Conservation (phyloP, 2,113 vertebrate species). For the Phaethornis superciliosus region DNA sequence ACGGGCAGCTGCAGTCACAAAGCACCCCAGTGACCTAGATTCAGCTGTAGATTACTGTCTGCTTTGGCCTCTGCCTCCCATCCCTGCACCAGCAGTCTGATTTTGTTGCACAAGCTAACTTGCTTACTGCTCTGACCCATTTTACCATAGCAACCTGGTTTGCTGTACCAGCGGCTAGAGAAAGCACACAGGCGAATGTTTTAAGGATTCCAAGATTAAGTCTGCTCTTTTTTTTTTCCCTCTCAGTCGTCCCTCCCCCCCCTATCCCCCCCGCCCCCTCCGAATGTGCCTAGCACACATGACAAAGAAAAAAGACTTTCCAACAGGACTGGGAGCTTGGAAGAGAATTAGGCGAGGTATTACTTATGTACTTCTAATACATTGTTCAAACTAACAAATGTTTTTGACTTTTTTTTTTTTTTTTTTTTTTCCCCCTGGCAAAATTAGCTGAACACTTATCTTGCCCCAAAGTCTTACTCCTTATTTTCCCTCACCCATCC, state of each 20-base stretch:
- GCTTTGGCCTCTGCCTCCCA: constrained; percentile 68
- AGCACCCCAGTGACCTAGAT: constrained; percentile 91
- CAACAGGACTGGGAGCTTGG: constrained; percentile 25
- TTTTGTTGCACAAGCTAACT: constrained; percentile 79
- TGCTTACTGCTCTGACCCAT: constrained; percentile 83
- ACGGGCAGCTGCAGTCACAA: constrained; percentile 77
- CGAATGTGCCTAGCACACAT: constrained; percentile 35
- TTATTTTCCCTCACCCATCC: not conserved
- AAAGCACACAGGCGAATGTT: constrained; percentile 58
- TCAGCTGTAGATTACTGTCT: constrained; percentile 82
- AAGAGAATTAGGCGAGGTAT: constrained; percentile 43
- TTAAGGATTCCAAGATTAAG: constrained; percentile 73
- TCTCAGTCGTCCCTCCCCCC: too few relatives aligned
- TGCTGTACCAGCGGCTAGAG: constrained; percentile 58
- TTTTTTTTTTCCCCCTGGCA: not conserved
- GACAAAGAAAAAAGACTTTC: constrained; percentile 20
- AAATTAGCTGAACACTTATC: constrained; percentile 29
- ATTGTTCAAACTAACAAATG: not conserved
- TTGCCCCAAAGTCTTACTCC: not conserved
- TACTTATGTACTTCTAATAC: constrained; percentile 1
- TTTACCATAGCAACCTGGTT: constrained; percentile 86
- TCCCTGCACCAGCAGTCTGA: constrained; percentile 63
- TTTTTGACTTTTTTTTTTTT: not conserved
- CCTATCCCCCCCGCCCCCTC: too few relatives aligned
- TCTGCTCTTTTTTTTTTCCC: constrained; percentile 34